Conservation (phyloP, 35 echinoderm and acorn worm genomes). For the Strongylocentrotus purpuratus region DNA sequence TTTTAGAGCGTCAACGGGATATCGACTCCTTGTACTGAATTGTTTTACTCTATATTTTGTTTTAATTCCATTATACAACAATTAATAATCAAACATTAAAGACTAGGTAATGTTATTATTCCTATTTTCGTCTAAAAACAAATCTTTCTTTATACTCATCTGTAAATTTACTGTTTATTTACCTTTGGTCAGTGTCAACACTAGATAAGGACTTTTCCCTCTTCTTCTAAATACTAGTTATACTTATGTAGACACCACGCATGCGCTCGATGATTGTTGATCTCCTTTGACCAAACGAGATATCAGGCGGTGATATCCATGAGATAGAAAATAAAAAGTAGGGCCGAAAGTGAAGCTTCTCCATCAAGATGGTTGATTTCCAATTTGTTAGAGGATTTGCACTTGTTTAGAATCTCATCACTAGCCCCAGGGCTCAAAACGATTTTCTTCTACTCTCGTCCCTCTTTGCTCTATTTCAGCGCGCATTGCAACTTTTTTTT, state of each 20-base stretch:
- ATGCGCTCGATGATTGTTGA: slow-evolving; percentile 28
- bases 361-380: slow-evolving; percentile 48
- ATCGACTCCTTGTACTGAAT: too few relatives aligned
- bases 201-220: background rate
- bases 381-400: slow-evolving; percentile 56
- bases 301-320: background rate
- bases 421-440: slow-evolving; percentile 2
- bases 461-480: slow-evolving; percentile 20
- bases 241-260: background rate
- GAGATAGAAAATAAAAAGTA: background rate
- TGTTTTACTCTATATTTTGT: too few relatives aligned
- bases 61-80: too few relatives aligned
- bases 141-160: too few relatives aligned
- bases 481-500: background rate
- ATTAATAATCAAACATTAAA: too few relatives aligned
- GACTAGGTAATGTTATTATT: too few relatives aligned
- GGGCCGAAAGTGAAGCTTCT: slow-evolving; percentile 33
- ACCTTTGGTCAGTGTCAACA: background rate
- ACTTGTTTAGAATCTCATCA: slow-evolving; percentile 55
- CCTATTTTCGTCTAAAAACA: too few relatives aligned
- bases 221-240: background rate
- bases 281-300: slow-evolving; percentile 43
- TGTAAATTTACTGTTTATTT: background rate
- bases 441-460: background rate
- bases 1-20: too few relatives aligned